Evolutionary conservation across 2,113 vertebrate genomes (phyloP).

Genomic region (Phaethornis superciliosus): DNA sequence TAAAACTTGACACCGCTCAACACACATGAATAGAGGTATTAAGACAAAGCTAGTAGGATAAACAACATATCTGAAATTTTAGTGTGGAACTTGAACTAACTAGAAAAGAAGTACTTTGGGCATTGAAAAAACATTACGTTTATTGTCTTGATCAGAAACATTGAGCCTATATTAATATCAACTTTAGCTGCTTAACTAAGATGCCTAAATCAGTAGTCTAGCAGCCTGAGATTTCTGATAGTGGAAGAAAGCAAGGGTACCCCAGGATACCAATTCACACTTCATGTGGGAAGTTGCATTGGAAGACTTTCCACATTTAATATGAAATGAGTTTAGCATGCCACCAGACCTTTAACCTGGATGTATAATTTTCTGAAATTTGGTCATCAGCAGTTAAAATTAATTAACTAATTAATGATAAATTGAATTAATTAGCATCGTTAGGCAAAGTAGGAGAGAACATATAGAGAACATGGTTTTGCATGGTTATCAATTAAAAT

Average conservation of each 20-base stretch:
- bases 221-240: neutral
- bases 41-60: neutral
- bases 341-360: neutral
- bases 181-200: neutral
- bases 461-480: neutral
- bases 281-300: neutral
- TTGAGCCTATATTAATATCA: neutral
- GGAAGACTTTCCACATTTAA: neutral
- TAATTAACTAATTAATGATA: neutral
- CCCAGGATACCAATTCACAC: neutral
- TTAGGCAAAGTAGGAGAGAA: neutral
- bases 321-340: neutral
- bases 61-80: neutral
- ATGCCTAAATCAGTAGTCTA: neutral
- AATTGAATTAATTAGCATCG: neutral
- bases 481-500: neutral
- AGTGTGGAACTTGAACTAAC: neutral
- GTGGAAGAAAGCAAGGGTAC: neutral
- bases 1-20: neutral
- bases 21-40: neutral
- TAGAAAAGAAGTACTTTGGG: neutral
- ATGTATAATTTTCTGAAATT: neutral
- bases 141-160: neutral
- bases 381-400: neutral
- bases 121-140: neutral